phyloP scores from a whole-genome alignment of 92 coral and sea anemone species.

The Heteractis magnifica region DNA sequence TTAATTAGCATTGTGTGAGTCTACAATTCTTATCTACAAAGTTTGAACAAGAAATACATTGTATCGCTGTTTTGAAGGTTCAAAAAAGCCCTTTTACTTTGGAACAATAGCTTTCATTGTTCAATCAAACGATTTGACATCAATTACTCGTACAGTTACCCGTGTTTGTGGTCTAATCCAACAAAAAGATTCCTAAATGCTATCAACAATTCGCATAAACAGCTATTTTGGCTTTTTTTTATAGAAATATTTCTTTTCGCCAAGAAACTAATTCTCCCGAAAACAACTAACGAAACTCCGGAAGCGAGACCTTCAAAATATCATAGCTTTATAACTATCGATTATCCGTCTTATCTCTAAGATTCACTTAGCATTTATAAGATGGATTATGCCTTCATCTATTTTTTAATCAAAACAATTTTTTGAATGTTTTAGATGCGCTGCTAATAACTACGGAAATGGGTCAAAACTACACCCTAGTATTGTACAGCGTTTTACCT shows the following conservation, averaged over 20 bases:
- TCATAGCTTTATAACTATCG: conserved; percentile 1
- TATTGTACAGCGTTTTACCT: conserved; percentile 6
- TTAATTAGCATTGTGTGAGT: conserved; percentile 6
- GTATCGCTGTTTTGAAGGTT: conserved; percentile 4
- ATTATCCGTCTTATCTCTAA: conserved; percentile 25
- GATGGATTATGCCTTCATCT: conserved; percentile 25
- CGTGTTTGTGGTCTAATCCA: neutral
- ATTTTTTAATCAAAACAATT: conserved; percentile 30
- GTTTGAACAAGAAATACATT: conserved; percentile 5
- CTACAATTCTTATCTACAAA: conserved; percentile 3
- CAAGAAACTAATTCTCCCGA: conserved; percentile 4
- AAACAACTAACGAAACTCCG: conserved; percentile 13
- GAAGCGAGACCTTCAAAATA: conserved; percentile 12
- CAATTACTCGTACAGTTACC: neutral
- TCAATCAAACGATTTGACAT: conserved; percentile 1
- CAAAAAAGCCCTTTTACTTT: neutral
- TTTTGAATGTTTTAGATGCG: conserved; percentile 34
- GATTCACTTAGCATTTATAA: conserved; percentile 14
- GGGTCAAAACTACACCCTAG: conserved; percentile 1
- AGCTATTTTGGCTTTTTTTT: neutral
- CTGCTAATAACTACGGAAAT: conserved; percentile 30
- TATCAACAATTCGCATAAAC: neutral
- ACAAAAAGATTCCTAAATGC: neutral
- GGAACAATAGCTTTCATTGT: neutral
- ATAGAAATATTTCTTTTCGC: neutral